Percentiles rank a stretch among this genome's conserved stretches.
Evolutionary conservation across 2,797 vertebrate species (phyloP).

Genomic region (Philypnodon macrostomus): DNA sequence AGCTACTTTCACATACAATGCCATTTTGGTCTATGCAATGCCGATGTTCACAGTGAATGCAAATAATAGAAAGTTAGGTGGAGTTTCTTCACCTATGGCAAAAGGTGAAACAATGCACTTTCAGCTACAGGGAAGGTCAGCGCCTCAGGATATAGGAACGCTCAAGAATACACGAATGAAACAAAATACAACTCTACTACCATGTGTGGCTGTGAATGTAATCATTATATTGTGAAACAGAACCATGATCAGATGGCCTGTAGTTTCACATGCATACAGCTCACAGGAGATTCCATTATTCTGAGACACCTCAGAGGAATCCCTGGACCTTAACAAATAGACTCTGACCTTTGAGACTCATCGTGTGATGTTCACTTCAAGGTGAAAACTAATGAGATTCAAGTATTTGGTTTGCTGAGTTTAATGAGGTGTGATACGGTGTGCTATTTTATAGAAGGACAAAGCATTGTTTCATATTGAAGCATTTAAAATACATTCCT

Average conservation of each 20-base stretch:
- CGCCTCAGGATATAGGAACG: too few species aligned
- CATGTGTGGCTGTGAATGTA: constrained; percentile 40
- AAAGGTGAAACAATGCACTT: too few species aligned
- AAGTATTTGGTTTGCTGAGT: constrained; percentile 23
- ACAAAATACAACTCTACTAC: too few species aligned
- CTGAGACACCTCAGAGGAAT: constrained; percentile 32
- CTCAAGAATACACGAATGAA: too few species aligned
- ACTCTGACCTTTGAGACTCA: constrained; percentile 49
- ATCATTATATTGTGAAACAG: constrained; percentile 53
- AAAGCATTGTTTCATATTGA: not conserved
- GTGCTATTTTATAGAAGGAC: constrained; percentile 6
- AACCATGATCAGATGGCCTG: constrained; percentile 54
- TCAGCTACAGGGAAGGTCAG: too few species aligned
- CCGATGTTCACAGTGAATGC: too few species aligned
- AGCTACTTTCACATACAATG: too few species aligned
- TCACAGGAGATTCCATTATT: constrained; percentile 54
- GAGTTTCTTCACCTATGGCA: too few species aligned
- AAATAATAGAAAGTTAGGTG: too few species aligned
- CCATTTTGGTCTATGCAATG: too few species aligned
- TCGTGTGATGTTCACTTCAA: constrained; percentile 41
- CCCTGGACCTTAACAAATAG: constrained; percentile 41
- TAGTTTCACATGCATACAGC: constrained; percentile 30
- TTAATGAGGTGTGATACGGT: constrained; percentile 14
- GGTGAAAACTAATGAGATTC: constrained; percentile 43
- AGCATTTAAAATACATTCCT: not conserved